Base-by-base conservation (phyloP, 2,113 vertebrate genomes). In the Phrynocephalus versicolor region DNA sequence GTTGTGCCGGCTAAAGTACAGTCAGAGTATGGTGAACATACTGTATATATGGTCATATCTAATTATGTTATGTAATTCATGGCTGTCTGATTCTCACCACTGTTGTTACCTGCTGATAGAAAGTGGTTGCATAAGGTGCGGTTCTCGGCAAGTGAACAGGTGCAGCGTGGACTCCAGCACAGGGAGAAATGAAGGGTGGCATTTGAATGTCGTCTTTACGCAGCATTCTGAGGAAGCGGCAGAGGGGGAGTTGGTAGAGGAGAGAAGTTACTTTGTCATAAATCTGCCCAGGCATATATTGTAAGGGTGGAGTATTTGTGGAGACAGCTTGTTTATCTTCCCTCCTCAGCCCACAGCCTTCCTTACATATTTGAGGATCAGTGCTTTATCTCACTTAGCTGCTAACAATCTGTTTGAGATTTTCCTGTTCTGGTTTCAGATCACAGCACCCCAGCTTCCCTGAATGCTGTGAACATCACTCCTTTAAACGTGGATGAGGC, bases 401-500 rank as follows among this genome's bases (percentile, higher is more conserved):
- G 45, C 79, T 92, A 89, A 89, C 13, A 3, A 74, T 0, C 0
- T 70, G 39, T 33, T 88, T 85, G 65, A 82, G 78, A 81, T 87
- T 89, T 87, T 85, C 25, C 87, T 71, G 62, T 89, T 79, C 85
- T 87, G 57, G 18, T 93, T 91, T 92, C 76, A 87, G 67, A 84
- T 91, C 81, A 92, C 39, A 89, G 88, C 86, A 77, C 39, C 86
- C 79, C 37, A 77, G 55, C 65, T 87, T 45, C 82, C 45, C 72
- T 83, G 85, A 74, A 86, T 73, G 41, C 81, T 79, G n/a, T 89
- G 70, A 83, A 41, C 79, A 82, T n/a, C 23, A 27, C 39, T 89
- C 37, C 41, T 33, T 84, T 82, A 82, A 86, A 82, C 0, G 0
- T 79, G 65, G 67, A 62, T 85, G 79, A 84, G 65, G 69, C 62